Evolutionary conservation across 2,113 vertebrate species (phyloP), one percentile per base, ranked within the genome.

Genomic region (Microtus oregoni): DNA sequence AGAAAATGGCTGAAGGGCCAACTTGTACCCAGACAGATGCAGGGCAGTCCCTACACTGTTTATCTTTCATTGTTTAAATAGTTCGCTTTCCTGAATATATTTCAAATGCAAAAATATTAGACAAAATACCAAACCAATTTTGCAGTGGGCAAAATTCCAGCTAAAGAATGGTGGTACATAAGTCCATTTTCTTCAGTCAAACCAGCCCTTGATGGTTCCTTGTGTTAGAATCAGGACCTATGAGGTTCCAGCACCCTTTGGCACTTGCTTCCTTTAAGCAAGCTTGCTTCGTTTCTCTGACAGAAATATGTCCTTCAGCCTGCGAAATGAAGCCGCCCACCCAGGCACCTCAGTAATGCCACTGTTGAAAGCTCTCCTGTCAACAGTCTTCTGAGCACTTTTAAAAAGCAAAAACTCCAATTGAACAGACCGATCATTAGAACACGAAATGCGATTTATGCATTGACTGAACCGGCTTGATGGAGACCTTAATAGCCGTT

Each of bases 401-500:
- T 86, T 72, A 89, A 97, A 86, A 97, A 91, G 78, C 92, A 75
- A 96, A 95, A 94, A 87, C 67, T 96, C 86, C 97, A 86, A 13
- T 55, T 94, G 89, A 96, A 92, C 47, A 91, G 92, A 70, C 92
- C 55, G 50, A 75, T 98, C 90, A 93, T 95, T 97, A 94, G 85
- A 86, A 95, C 41, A 83, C 41, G 95, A 97, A 95, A 89, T 87
- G 47, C 52, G 90, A 96, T 92, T 96, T 94, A 92, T 94, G 88
- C 68, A 93, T 92, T 96, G 94, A 95, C 95, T 96, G 93, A 96
- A 91, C 96, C 38, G 70, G 41, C 67, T 96, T 94, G 94, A 93
- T 95, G 85, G 91, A 87, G 79, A 90, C 93, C 67, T 94, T 97
- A 96, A 92, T 75, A 97, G 95, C 90, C 81, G 30, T 96, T 67